Percentiles rank a stretch among this genome's conserved stretches.
phyloP scores from a whole-genome alignment of 1,140 invertebrate species.

The Galendromus occidentalis region DNA sequence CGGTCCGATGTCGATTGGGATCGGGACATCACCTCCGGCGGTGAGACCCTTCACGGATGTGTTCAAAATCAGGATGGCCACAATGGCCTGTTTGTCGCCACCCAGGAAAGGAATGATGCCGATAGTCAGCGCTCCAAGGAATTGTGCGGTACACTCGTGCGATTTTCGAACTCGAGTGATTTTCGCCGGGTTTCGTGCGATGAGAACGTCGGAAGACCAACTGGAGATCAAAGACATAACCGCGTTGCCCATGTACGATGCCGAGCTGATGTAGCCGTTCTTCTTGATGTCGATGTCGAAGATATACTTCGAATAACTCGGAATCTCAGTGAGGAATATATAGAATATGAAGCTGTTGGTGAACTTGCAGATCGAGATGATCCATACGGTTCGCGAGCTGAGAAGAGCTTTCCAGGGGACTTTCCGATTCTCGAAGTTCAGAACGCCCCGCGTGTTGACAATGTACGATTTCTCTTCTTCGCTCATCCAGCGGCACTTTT shows the following conservation, averaged over 20 bases:
- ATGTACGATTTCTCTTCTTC: neutral
- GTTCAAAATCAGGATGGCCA: neutral
- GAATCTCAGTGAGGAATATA: neutral
- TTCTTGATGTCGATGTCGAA: neutral
- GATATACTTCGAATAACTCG: neutral
- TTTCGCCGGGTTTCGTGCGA: neutral
- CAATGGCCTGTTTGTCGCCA: neutral
- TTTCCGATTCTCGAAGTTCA: neutral
- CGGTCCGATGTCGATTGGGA: neutral
- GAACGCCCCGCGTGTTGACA: neutral
- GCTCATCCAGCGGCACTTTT: neutral
- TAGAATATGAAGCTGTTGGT: conserved; percentile 11
- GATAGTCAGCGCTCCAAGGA: neutral
- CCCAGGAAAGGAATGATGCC: neutral
- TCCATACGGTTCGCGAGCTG: neutral
- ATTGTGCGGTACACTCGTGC: neutral
- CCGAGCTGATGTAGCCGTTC: neutral
- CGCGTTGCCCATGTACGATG: neutral
- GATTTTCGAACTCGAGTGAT: neutral
- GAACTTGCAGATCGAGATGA: conserved; percentile 7
- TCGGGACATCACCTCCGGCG: neutral
- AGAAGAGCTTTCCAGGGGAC: neutral
- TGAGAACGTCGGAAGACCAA: neutral
- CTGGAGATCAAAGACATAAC: neutral
- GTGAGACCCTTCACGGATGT: neutral